These are phyloP conservation scores for Ptiloglossa arizonensis DNA, from an alignment of 1,140 invertebrate genomes.

Conservation along the genomic window DNA sequence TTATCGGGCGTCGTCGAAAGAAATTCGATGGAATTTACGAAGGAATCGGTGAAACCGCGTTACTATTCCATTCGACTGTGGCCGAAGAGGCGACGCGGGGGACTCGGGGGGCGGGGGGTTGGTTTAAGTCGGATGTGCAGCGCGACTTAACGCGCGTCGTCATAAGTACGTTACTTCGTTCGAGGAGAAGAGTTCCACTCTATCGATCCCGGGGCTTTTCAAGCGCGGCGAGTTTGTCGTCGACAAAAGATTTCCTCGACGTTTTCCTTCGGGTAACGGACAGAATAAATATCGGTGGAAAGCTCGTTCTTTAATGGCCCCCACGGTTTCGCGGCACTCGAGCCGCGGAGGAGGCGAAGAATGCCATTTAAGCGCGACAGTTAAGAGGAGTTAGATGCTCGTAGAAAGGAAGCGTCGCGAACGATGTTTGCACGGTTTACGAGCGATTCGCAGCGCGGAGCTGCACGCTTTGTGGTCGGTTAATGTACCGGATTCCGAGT, in stretches of 20 bases:
- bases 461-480: constrained; percentile 63
- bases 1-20: background rate
- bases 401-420: constrained; percentile 60
- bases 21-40: background rate
- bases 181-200: background rate
- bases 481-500: constrained; percentile 67
- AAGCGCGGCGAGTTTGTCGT: background rate
- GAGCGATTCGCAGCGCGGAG: constrained; percentile 59
- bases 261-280: background rate
- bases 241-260: constrained; percentile 1
- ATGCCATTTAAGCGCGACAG: constrained; percentile 64
- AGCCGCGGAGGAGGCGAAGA: constrained; percentile 59
- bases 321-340: constrained; percentile 39
- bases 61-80: background rate
- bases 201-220: constrained; percentile 6
- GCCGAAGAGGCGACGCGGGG: too few species aligned
- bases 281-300: constrained; percentile 49
- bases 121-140: background rate
- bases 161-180: constrained; percentile 15
- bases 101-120: too few species aligned
- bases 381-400: constrained; percentile 62
- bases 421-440: constrained; percentile 67
- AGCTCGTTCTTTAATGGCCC: constrained; percentile 52
- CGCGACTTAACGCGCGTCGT: background rate
- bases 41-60: background rate